Evolutionary conservation across 2,113 vertebrate species (phyloP).

Genomic region (Panthera leo): DNA sequence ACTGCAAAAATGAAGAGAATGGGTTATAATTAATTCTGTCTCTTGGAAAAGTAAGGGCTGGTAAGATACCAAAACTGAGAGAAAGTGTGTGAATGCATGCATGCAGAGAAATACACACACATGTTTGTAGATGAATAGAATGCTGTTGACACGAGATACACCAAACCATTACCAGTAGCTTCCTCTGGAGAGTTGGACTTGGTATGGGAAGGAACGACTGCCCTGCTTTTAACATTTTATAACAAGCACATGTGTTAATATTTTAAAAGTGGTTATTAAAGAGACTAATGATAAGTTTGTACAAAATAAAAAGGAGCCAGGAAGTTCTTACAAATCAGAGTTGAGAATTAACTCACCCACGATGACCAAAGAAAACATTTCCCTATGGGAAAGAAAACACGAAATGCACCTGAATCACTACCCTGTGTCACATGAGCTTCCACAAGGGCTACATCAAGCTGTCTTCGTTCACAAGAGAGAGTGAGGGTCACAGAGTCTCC

Average conservation of each 20-base stretch:
- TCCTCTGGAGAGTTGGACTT: neutral
- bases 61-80: neutral
- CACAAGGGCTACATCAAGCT: neutral
- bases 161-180: neutral
- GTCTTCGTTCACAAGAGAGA: neutral
- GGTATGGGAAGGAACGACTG: neutral
- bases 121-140: neutral
- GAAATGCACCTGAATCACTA: neutral
- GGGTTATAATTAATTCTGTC: neutral
- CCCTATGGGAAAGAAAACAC: neutral
- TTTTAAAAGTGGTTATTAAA: slow-evolving; percentile 2
- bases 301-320: neutral
- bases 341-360: neutral
- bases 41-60: neutral
- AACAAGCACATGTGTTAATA: neutral
- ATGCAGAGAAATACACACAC: neutral
- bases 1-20: neutral
- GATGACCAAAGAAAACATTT: neutral
- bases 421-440: neutral
- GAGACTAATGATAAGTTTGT: slow-evolving; percentile 15
- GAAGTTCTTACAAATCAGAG: neutral
- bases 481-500: neutral
- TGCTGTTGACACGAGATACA: neutral
- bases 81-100: neutral
- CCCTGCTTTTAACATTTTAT: neutral